Conservation (phyloP, 2,888 invertebrate genomes). For the Tenthredo amoena region DNA sequence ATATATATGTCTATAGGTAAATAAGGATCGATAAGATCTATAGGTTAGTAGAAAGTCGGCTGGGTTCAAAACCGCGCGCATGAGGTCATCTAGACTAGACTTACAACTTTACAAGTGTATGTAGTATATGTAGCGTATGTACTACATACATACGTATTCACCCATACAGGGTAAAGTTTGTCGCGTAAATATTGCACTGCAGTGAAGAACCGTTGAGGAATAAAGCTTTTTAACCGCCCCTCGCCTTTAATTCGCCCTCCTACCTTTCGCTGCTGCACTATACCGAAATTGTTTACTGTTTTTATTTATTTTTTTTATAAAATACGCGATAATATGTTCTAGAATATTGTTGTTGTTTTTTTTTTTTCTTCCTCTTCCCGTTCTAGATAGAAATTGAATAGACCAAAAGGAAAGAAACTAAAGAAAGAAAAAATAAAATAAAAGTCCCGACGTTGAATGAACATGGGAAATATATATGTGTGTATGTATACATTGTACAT, state of each 20-base stretch:
- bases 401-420: neutral
- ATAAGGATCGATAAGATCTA: conserved; percentile 24
- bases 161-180: neutral
- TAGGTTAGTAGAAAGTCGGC: conserved; percentile 31
- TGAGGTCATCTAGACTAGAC: conserved; percentile 27
- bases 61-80: conserved; percentile 21
- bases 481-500: too few species aligned
- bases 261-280: neutral
- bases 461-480: neutral
- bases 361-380: neutral
- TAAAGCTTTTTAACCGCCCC: neutral
- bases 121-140: neutral
- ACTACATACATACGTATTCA: neutral
- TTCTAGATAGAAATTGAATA: neutral
- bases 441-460: neutral
- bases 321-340: neutral
- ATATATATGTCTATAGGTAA: neutral
- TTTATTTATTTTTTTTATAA: neutral
- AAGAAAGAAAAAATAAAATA: neutral
- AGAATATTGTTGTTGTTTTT: neutral
- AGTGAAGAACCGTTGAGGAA: neutral
- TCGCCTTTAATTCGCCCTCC: neutral
- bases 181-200: neutral
- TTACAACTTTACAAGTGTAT: neutral
- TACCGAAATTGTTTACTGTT: neutral